phyloP scores from a whole-genome alignment of 1,140 invertebrate species.

The Heliconius himera region DNA sequence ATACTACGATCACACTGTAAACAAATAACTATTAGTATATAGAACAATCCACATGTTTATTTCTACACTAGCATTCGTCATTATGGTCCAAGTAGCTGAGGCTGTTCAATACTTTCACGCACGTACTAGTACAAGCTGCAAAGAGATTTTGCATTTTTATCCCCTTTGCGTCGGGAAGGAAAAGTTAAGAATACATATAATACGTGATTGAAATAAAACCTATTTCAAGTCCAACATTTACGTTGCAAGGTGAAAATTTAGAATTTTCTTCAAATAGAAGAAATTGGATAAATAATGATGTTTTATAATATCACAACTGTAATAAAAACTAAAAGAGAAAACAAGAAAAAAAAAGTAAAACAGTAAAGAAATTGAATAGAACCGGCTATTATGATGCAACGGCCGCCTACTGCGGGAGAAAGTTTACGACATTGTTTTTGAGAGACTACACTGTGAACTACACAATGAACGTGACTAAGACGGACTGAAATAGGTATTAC shows the following conservation, averaged over 20 bases:
- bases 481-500: conserved; percentile 9
- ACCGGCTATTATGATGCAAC: conserved; percentile 40
- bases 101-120: conserved; percentile 20
- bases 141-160: conserved; percentile 26
- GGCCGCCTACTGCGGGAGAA: conserved; percentile 47
- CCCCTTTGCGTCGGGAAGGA: neutral
- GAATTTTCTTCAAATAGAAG: neutral
- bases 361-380: conserved; percentile 44
- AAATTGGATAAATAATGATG: neutral
- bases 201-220: neutral
- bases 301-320: neutral
- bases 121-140: conserved; percentile 8
- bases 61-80: neutral
- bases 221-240: conserved; percentile 22
- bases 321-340: conserved; percentile 32
- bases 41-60: neutral
- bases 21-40: neutral
- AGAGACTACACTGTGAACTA: neutral
- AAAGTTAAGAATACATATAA: conserved; percentile 6
- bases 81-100: neutral
- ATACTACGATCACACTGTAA: neutral
- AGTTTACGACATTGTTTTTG: conserved; percentile 52
- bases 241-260: neutral
- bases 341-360: conserved; percentile 37
- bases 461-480: conserved; percentile 13